Evolutionary conservation across 2,113 vertebrate species (phyloP).

Genomic region (Bubalus kerabau): DNA sequence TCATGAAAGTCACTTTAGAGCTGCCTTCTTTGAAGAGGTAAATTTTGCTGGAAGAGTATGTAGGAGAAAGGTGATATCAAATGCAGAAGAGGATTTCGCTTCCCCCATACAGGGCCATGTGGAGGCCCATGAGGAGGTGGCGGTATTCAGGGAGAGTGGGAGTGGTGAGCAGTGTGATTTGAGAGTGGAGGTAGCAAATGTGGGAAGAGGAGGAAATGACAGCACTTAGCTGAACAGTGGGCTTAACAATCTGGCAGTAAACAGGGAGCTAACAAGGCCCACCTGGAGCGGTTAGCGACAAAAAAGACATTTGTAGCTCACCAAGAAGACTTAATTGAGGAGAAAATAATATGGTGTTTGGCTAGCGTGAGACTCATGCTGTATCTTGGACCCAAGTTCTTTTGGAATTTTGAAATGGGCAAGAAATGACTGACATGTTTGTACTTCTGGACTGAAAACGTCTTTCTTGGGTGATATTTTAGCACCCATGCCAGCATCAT

Average conservation of each 20-base stretch:
- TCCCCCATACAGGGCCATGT: not conserved
- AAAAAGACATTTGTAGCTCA: constrained; percentile 64
- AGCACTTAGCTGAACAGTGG: constrained; percentile 53
- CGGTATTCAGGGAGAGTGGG: not conserved
- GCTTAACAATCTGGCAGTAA: constrained; percentile 64
- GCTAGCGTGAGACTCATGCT: constrained; percentile 42
- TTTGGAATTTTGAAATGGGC: constrained; percentile 51
- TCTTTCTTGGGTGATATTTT: not conserved
- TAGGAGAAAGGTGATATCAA: constrained; percentile 47
- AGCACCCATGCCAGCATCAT: not conserved
- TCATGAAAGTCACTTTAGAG: not conserved
- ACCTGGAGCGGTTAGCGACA: constrained; percentile 67
- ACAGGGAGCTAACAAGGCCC: constrained; percentile 65
- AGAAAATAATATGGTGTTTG: constrained; percentile 66
- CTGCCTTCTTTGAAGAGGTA: not conserved
- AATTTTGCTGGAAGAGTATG: not conserved
- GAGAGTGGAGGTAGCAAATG: constrained; percentile 46
- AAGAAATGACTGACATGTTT: constrained; percentile 47
- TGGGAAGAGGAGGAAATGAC: constrained; percentile 57
- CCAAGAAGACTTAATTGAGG: constrained; percentile 64
- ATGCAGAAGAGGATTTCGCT: not conserved
- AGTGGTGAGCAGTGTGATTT: constrained; percentile 38
- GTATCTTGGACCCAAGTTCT: constrained; percentile 57
- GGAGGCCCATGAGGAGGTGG: constrained; percentile 36
- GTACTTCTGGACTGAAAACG: constrained; percentile 6